Base-by-base conservation (phyloP, 1,140 invertebrate genomes). In the Melitaea cinxia region DNA sequence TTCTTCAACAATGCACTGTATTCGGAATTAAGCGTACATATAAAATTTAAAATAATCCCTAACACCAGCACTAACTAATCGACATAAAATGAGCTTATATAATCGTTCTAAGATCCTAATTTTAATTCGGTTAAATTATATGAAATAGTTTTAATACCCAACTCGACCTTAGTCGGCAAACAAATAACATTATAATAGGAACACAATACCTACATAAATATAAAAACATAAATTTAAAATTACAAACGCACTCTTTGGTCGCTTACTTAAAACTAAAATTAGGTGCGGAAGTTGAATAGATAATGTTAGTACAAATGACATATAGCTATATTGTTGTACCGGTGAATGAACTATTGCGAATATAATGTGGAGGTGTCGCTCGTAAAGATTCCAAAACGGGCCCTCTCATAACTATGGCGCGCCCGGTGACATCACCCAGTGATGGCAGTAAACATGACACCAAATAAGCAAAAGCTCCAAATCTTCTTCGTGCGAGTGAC, bases 321-420 rank as follows among this genome's bases (percentile, higher is more conserved):
- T 47, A 59, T 71, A 47, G 42, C 21, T 67, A 59, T 64, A 80
- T 80, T 61, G 64, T 77, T 70, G 49, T 60, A 57, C 65, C 82
- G 83, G 85, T 89, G 85, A 89, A 88, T 85, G 85, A 89, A 89
- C 87, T 77, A 71, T 50, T 75, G 71, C 78, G 65, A 81, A 83
- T 74, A 80, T 67, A 60, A 63, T 87, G 85, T 87, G 85, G 83
- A 84, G 85, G 83, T 85, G 87, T 85, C 62, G 79, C 76, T 88
- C 86, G 78, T 88, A 88, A 89, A 85, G 75, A 75, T 78, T 78
- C 83, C 83, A 83, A 85, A 89, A 80, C 75, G 68, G 85, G 80
- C 80, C 78, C 68, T 71, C 67, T 73, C 65, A 54, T 66, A 75
- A 71, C 80, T 77, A 78, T 84, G 80, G 67, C 77, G 68, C 49